Percentiles rank a stretch among this genome's conserved stretches.
phyloP scores from a whole-genome alignment of 2,888 invertebrate genomes.

The Tupiocoris notatus region DNA sequence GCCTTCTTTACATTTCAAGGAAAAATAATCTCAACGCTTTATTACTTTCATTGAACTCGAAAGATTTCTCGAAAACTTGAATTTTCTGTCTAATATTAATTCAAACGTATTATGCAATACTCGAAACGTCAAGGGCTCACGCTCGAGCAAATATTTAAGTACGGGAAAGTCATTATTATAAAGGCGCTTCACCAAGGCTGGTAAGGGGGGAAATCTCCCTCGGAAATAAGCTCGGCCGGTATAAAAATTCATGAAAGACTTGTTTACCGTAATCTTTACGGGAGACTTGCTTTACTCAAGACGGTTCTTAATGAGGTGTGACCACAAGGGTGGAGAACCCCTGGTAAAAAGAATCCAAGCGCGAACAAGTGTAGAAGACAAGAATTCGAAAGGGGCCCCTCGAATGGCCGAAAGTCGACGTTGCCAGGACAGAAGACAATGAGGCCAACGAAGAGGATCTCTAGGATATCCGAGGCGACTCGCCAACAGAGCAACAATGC shows the following conservation, averaged over 20 bases:
- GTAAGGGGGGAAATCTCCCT: too few relatives aligned
- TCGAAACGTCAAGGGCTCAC: not conserved
- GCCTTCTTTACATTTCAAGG: too few relatives aligned
- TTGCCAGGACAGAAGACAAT: not conserved
- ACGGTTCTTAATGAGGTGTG: conserved; percentile 35
- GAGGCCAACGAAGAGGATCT: not conserved
- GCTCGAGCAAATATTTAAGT: not conserved
- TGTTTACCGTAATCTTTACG: conserved; percentile 40
- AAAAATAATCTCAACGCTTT: too few relatives aligned
- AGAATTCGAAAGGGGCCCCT: not conserved
- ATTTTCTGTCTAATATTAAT: too few relatives aligned
- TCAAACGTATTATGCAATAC: too few relatives aligned
- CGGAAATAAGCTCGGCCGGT: not conserved
- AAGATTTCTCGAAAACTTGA: too few relatives aligned
- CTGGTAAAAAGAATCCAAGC: not conserved
- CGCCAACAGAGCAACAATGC: not conserved
- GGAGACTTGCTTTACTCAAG: conserved; percentile 12
- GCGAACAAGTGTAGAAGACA: conserved; percentile 22
- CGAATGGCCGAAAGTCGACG: conserved; percentile 1
- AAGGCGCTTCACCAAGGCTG: too few relatives aligned
- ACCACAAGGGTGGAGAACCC: conserved; percentile 10
- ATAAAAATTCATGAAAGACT: not conserved
- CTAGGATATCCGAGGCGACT: not conserved
- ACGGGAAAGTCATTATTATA: not conserved
- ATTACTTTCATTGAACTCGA: too few relatives aligned